Evolutionary conservation across 2,113 vertebrate genomes (phyloP).

Genomic region (Theristicus caerulescens): DNA sequence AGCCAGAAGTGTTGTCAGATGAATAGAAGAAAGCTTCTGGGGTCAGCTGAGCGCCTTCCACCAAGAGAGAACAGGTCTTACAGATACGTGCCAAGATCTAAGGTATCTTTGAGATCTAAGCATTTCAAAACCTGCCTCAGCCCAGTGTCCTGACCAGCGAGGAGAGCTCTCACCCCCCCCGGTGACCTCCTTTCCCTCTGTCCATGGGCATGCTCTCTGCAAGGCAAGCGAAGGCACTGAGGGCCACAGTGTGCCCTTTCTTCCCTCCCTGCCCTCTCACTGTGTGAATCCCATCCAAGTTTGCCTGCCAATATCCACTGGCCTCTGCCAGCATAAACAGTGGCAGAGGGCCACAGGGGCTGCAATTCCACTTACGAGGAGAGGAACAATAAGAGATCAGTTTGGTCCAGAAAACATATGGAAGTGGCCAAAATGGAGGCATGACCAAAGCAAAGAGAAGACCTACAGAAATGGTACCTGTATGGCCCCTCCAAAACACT

Average conservation of each 20-base stretch:
- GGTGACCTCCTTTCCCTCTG: background rate
- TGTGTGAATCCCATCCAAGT: constrained; percentile 17
- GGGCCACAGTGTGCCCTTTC: constrained; percentile 37
- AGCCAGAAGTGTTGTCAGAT: background rate
- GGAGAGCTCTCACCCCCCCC: background rate
- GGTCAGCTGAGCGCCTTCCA: background rate
- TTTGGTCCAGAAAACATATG: constrained; percentile 8
- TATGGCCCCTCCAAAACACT: background rate
- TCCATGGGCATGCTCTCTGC: background rate
- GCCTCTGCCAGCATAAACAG: constrained; percentile 53
- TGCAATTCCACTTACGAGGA: constrained; percentile 31
- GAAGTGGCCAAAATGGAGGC: background rate
- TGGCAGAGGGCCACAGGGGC: constrained; percentile 46
- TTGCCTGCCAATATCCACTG: constrained; percentile 45
- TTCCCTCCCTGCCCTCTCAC: constrained; percentile 34
- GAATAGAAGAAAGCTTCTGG: background rate
- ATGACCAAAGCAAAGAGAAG: background rate
- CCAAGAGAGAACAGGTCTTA: background rate
- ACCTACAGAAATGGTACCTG: background rate
- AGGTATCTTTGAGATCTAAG: background rate
- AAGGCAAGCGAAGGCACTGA: background rate
- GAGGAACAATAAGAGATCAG: constrained; percentile 19
- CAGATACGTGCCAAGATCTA: background rate
- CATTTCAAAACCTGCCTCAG: background rate
- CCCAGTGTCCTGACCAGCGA: background rate